Evolutionary conservation across 2,797 vertebrate species (phyloP), one percentile per base, ranked within the genome.

Genomic region (Darevskia mixta): DNA sequence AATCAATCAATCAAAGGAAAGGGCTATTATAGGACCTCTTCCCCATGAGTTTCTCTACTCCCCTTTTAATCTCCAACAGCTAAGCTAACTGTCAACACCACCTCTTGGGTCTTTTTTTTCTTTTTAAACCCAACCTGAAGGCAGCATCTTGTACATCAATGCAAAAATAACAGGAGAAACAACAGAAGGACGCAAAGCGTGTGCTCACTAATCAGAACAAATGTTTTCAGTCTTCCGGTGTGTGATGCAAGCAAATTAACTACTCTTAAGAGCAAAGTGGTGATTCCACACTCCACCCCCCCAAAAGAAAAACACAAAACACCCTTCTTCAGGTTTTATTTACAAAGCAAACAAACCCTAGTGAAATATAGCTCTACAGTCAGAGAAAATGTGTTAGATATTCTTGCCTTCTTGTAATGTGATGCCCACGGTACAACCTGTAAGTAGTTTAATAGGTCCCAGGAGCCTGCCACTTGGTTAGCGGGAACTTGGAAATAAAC

Each of bases 231-330:
- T 67, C 13, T 88, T 45, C 27, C 76, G 93, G 91, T 75, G 86
- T 79, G 92, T 90, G 73, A 94, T 86, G 81, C 77, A 88, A 92
- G 94, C 82, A 86, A 92, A 88, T 71, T 18, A 90, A 93, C 87
- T 94, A 88, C 93, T 94, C 96, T 93, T 79, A 94, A 27, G 93
- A 94, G 96, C 90, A 93, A 93, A 94, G 91, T 79, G 88, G 91
- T 89, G 95, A 95, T 82, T 71, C 25, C 8, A 55, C 13, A 55
- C 49, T 55, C 49, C 49, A 55, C 29, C 18, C 10, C 41, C 3
- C 3, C 38, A 15, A 20, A 43, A 27, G 9, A 10, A 18, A n/a
- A 10, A 35, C 29, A 55, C 35, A 41, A 41, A 25, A 10, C 27
- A 17, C 20, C 71, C 72, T 29, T 45, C 7, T 32, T 13, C 10